Evolutionary conservation across 2,113 vertebrate species (phyloP), one percentile per base, ranked within the genome.

Genomic region (Dromaius novaehollandiae): DNA sequence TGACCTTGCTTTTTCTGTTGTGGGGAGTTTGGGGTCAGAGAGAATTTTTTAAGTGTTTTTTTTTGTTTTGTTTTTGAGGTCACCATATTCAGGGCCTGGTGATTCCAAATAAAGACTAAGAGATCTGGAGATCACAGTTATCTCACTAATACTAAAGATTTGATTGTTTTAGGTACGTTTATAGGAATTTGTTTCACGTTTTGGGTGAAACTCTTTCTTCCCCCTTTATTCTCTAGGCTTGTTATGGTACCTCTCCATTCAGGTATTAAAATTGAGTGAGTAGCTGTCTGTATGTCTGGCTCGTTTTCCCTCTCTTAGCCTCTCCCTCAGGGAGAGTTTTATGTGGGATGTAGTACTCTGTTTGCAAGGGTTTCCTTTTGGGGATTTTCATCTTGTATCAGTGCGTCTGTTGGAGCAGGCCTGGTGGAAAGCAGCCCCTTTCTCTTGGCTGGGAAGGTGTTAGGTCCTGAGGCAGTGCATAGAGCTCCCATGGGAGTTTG

Each of bases 201-300:
- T 94, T 71, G 51, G 71, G 95, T 42, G 75, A 51, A 0, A 0
- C 12, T 58, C 34, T 84, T 74, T 70, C 53, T 83, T 94, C 66
- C 46, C 5, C 34, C 84, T 74, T 91, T 90, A 73, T 95, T 89
- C 92, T 66, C 58, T 66, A 69, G 63, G n/a, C 95, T 92, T 92
- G 94, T 97, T 95, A 96, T 96, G 92, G 93, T 93, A 93, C 87
- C 94, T 95, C 95, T 87, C 89, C 84, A 93, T 95, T 96, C 93
- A 92, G 71, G 91, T 96, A 95, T 94, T 97, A 96, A 94, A 96
- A 95, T 89, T 93, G 90, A 96, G 93, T 93, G 93, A 96, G 92
- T 79, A 81, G 86, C 32, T 94, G 94, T 96, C 95, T 97, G 92
- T 94, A 81, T 32, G 95, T 96, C 93, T 96, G 88, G 79, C 95